phyloP scores from a whole-genome alignment of 37 sponge, comb jelly and placozoan genomes.

The Beroe forskalii region DNA sequence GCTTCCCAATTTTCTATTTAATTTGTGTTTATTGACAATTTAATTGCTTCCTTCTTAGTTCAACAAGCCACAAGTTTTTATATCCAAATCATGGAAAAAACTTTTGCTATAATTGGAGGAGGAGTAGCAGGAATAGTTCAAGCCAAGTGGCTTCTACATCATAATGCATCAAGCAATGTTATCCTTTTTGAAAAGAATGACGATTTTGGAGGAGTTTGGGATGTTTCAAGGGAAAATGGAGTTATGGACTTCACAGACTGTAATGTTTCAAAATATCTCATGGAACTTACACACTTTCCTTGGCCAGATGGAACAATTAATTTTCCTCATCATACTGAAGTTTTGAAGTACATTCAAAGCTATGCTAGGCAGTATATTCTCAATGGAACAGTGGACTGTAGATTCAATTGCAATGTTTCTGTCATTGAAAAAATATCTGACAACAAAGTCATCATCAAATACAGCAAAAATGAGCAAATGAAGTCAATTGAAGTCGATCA shows the following conservation, averaged over 20 bases:
- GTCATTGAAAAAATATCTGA: not conserved
- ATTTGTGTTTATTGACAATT: no score
- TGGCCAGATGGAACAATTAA: constrained; percentile 51
- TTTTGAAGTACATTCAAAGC: not conserved
- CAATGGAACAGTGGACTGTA: not conserved
- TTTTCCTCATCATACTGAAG: constrained; percentile 51
- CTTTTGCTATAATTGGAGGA: constrained; percentile 57
- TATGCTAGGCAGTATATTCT: not conserved
- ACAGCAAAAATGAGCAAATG: not conserved
- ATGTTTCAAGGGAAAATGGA: constrained; percentile 6
- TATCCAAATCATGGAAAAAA: no score
- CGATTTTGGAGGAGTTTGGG: constrained; percentile 50
- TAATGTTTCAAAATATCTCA: constrained; percentile 60
- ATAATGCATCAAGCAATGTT: not conserved
- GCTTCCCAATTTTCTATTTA: no score
- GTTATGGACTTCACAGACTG: constrained; percentile 57
- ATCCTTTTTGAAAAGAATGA: not conserved
- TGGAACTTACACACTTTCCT: constrained; percentile 58
- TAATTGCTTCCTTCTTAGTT: no score
- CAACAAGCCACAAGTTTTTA: no score
- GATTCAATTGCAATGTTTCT: not conserved
- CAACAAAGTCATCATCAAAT: not conserved
- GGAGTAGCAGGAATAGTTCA: constrained; percentile 50
- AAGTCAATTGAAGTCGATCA: not conserved
- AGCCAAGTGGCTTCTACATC: constrained; percentile 33